Evolutionary conservation across 2,888 invertebrate genomes (phyloP).

Genomic region (Magallana nippona): DNA sequence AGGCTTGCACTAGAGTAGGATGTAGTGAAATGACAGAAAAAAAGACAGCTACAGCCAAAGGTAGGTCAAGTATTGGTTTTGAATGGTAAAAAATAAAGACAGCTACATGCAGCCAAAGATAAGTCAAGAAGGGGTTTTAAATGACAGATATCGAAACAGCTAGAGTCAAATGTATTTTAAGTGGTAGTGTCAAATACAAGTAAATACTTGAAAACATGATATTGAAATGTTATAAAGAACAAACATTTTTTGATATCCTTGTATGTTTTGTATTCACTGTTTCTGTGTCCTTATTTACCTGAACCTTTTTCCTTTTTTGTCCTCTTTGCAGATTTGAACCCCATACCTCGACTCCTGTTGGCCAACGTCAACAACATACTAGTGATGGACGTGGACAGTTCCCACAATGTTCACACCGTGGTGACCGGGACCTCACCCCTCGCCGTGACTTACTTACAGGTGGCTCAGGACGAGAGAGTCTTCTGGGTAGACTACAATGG

Average conservation of each 20-base stretch:
- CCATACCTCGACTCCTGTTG: constrained; percentile 89
- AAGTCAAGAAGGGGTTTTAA: constrained; percentile 82
- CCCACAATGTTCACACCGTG: constrained; percentile 59
- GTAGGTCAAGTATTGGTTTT: constrained; percentile 81
- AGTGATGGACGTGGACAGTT: constrained; percentile 67
- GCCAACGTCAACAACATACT: constrained; percentile 80
- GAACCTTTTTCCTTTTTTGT: neutral
- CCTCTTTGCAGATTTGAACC: constrained; percentile 83
- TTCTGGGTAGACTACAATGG: constrained; percentile 88
- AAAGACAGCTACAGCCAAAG: constrained; percentile 85
- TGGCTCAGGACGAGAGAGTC: constrained; percentile 87
- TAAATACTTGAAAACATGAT: too few species aligned
- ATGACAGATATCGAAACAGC: constrained; percentile 84
- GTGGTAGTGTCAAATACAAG: too few species aligned
- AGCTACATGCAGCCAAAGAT: constrained; percentile 83
- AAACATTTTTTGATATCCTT: too few species aligned
- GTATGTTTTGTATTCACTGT: too few species aligned
- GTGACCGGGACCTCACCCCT: constrained; percentile 58
- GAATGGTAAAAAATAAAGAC: constrained; percentile 85
- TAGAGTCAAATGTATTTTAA: constrained; percentile 82
- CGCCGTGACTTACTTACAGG: constrained; percentile 84
- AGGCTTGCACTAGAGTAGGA: constrained; percentile 87
- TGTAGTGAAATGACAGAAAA: constrained; percentile 86
- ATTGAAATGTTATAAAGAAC: too few species aligned
- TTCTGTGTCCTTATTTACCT: too few species aligned